Evolutionary conservation across 1,140 invertebrate genomes (phyloP).

Genomic region (Araneus ventricosus): DNA sequence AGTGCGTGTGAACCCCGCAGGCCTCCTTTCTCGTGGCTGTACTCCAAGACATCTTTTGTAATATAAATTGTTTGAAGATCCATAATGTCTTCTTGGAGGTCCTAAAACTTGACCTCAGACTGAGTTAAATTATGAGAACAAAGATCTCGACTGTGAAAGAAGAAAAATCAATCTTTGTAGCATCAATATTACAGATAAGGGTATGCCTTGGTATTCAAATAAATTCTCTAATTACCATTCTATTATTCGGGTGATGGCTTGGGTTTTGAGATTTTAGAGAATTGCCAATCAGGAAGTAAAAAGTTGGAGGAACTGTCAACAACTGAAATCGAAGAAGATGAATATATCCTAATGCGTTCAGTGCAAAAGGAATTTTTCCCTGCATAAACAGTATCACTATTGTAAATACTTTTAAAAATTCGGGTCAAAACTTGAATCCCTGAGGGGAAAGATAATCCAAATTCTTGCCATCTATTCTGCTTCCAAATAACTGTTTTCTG

Average conservation of each 20-base stretch:
- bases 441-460: background rate
- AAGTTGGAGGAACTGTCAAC: background rate
- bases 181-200: background rate
- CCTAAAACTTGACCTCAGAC: background rate
- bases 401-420: background rate
- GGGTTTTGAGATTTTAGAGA: background rate
- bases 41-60: background rate
- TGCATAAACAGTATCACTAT: background rate
- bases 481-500: background rate
- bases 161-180: background rate
- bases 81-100: background rate
- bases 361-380: background rate
- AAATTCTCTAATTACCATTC: background rate
- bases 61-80: background rate
- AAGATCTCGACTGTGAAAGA: background rate
- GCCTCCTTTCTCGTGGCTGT: background rate
- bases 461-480: background rate
- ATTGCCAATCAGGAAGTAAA: no score
- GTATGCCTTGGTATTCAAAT: background rate
- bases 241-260: background rate
- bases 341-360: no score
- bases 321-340: no score
- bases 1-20: background rate
- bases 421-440: background rate
- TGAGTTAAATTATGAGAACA: background rate